These are phyloP conservation scores for Uria aalge DNA, from an alignment of 2,113 vertebrate genomes.

Conservation along the genomic window DNA sequence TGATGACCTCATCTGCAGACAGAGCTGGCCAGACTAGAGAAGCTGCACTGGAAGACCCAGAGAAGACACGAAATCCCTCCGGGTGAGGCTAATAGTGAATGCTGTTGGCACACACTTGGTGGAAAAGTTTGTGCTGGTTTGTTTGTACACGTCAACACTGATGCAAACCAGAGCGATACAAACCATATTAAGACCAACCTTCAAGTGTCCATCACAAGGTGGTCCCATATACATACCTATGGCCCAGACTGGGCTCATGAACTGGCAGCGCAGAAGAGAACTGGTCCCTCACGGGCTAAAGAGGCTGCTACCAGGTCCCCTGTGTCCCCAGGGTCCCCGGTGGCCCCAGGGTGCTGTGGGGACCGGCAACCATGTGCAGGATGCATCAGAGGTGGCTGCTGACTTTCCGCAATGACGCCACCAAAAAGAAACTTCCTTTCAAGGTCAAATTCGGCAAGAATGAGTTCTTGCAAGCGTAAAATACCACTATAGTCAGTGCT, in stretches of 20 bases:
- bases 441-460: background rate
- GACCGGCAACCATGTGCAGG: fast-evolving
- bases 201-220: too few relatives aligned
- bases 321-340: background rate
- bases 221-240: background rate
- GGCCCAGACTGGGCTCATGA: background rate
- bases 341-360: background rate
- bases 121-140: background rate
- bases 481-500: fast-evolving
- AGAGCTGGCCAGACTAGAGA: background rate
- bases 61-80: background rate
- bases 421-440: background rate
- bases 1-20: background rate
- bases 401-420: background rate
- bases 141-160: background rate
- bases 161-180: background rate
- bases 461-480: background rate
- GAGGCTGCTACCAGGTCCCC: background rate
- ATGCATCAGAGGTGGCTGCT: background rate
- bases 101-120: too few relatives aligned
- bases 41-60: background rate
- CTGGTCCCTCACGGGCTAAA: fast-evolving
- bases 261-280: fast-evolving
- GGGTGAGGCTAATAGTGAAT: background rate
- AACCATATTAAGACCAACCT: too few relatives aligned